Evolutionary conservation across 2,888 invertebrate species (phyloP), one percentile per base, ranked within the genome.

Genomic region (Cyclophora albipunctata): DNA sequence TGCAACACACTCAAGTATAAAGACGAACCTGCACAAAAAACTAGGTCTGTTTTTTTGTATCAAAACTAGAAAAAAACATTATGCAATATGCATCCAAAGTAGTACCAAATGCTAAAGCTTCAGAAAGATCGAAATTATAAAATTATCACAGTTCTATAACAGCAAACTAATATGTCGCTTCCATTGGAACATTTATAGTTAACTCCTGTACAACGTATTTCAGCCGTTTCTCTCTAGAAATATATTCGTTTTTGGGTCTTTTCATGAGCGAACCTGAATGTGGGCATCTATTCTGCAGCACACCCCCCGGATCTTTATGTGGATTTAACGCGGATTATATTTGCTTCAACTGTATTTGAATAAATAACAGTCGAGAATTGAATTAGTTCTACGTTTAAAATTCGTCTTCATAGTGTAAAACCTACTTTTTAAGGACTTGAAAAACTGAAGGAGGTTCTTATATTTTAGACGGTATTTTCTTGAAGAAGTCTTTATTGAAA

Each of bases 241-340:
- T 81, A 78, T 81, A 83, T 84, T 81, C 78, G 78, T 73, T 81
- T 81, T 81, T 75, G 69, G 79, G 73, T 83, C 84, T 82, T 83
- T 84, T 84, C 84, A 82, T 78, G 78, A 79, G 78, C 74, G 75
- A 69, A 67, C 70, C 68, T 82, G 81, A 80, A 83, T 82, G 81
- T 75, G 76, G 77, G 70, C 79, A 71, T 82, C 82, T 80, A 83
- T 84, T 77, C 72, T 71, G 69, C 66, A 65, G 69, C 69, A 67
- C 70, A 72, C 72, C 67, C 76, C 73, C 52, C 65, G 75, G 74
- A 80, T 78, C 78, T 84, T 84, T 82, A 84, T 81, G 78, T 75
- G 69, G 73, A 72, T 78, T 82, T 78, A 81, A 81, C 76, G 69
- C 69, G 77, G 73, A 80, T 82, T 80, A 80, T 78, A 75, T 77